Evolutionary conservation across 2,113 vertebrate species (phyloP), one percentile per base, ranked within the genome.

Genomic region (Hyla sarda): DNA sequence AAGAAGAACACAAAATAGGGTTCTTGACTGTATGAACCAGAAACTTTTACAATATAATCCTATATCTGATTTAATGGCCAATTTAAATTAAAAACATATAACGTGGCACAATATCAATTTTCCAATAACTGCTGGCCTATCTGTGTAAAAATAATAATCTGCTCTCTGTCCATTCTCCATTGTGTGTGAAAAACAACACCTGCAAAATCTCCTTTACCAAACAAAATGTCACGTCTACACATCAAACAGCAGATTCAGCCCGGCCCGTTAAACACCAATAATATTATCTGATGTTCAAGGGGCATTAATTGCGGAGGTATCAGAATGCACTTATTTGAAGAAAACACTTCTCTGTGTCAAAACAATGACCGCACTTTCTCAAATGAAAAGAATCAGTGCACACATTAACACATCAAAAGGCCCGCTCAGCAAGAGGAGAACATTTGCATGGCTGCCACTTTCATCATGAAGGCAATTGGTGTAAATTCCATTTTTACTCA

Each of bases 381-480:
- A 92, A 93, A 93, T 94, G 91, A 95, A 95, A 92, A 91, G 92
- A 91, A 88, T 92, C 93, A 94, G 92, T 91, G 92, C 88, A 87
- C 91, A 73, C 91, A 97, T 97, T 97, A 96, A 93, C 96, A 98
- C 96, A 98, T 99, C 97, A 99, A 99, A 98, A 95, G 91, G 87
- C 84, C 89, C 90, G 87, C 90, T 93, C 93, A 93, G 93, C 87
- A 93, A 93, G 34, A 93, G 94, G 94, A 93, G 91, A 93, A 89
- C 93, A 93, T 92, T 92, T 93, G 93, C 94, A 93, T 87, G 92
- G 95, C 92, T 91, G 93, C 94, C 94, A 95, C 96, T 97, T 97
- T 95, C 95, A 96, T 97, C 95, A 97, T 93, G 93, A 93, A 94
- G 94, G 93, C 95, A 94, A 94, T 95, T 95, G 95, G 95, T 94